Percentiles rank a stretch among this genome's conserved stretches.
Evolutionary conservation across 2,888 invertebrate species (phyloP).

Genomic region (Hetaerina titia): DNA sequence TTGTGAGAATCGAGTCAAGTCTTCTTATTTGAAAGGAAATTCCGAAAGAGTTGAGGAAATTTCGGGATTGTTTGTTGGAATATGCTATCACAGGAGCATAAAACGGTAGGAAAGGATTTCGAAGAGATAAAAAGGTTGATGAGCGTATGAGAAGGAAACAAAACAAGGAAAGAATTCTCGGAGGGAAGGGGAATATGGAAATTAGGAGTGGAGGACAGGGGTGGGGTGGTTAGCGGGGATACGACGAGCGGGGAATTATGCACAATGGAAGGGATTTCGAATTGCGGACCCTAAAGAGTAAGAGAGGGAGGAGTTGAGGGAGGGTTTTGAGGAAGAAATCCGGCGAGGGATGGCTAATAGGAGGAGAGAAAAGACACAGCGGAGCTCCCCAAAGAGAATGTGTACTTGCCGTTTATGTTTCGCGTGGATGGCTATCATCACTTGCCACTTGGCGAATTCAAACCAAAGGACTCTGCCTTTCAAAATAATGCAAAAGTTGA

Average conservation of each 20-base stretch:
- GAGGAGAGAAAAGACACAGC: neutral
- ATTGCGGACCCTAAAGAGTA: neutral
- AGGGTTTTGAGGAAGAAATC: neutral
- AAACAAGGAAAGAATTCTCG: neutral
- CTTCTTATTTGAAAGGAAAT: neutral
- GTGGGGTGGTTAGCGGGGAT: neutral
- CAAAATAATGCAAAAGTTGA: too few relatives aligned
- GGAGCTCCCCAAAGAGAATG: neutral
- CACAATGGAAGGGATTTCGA: neutral
- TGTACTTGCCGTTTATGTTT: neutral
- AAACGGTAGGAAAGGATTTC: neutral
- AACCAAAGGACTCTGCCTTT: too few relatives aligned
- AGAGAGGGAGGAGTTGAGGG: neutral
- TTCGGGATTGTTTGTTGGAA: neutral
- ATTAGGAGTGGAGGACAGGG: neutral
- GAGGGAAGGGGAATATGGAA: neutral
- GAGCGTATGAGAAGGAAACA: neutral
- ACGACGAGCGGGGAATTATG: neutral
- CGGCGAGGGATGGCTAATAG: neutral
- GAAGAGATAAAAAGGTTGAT: neutral
- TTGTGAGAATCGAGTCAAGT: neutral
- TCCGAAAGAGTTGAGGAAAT: neutral
- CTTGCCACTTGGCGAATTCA: too few relatives aligned
- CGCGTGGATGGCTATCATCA: neutral
- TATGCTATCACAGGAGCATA: neutral